Base-by-base conservation (phyloP, 30 jellyfish, hydroid and myxozoan genomes). In the Turritopsis dohrnii region DNA sequence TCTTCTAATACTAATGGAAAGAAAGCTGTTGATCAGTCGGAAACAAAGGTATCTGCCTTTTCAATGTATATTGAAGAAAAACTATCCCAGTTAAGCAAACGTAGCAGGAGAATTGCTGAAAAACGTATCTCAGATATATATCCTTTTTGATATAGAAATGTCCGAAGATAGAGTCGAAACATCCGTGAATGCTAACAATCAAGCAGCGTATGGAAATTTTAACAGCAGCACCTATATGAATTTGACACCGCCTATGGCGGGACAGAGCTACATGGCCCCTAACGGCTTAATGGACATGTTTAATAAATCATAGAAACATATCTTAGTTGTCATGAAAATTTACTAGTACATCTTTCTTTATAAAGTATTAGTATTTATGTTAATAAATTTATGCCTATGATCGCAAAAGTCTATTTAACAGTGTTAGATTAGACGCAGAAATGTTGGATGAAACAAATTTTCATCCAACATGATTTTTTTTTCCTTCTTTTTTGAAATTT, bases 71-170 rank as follows among this genome's bases (percentile, higher is more conserved):
- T 75, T 29, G 54, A 65, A 20, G 90, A 84, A 75, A 84, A 84
- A 69, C 19, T 84, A 82, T 29, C 81, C 24, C n/a, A 53, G 52
- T 52, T 84, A 53, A 54, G 65, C 52, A 73, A 66, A 26, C 81
- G 90, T n/a, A 52, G 53, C 53, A 84, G 86, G 65, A 73, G 29
- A 25, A 29, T 72, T 54, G 90, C 90, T 22, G 90, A 72, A 71
- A 75, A 84, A 73, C 66, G 72, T 28, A 84, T 84, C 53, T 21
- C 30, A 65, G 87, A 84, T 54, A 54, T 54, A 18, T n/a, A 16
- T 54, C 53, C 25, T 84, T 69, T 74, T 84, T 74, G 90, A 84
- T 28, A 72, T 74, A 53, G 90, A 84, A 60, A 41, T 84, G 66
- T 20, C 80, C 80, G 28, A 71, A 17, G 80, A 16, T 21, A n/a